Conservation (phyloP, 2,797 vertebrate genomes). For the Paratrypauchen microcephalus region DNA sequence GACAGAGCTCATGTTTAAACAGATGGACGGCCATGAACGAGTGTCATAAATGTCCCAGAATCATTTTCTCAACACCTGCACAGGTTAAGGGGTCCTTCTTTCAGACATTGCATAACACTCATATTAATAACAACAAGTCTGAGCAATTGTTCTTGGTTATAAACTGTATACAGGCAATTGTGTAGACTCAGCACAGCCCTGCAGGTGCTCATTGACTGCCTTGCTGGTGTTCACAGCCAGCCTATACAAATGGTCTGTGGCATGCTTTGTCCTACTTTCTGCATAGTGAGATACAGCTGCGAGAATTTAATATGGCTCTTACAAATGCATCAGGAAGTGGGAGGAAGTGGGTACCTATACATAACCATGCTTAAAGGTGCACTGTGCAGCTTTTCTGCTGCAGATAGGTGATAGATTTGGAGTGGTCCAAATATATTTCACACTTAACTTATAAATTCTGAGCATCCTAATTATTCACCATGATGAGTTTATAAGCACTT, state of each 20-base stretch:
- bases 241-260: constrained; percentile 45
- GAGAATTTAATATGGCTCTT: constrained; percentile 26
- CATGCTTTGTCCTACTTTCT: constrained; percentile 49
- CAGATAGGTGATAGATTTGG: too few species aligned
- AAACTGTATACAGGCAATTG: constrained; percentile 24
- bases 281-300: constrained; percentile 29
- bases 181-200: constrained; percentile 47
- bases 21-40: background rate
- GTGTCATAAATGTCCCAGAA: too few species aligned
- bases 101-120: constrained; percentile 3
- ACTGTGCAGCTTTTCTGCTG: too few species aligned
- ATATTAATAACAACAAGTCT: constrained; percentile 1
- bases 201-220: constrained; percentile 44
- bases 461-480: too few species aligned
- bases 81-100: background rate
- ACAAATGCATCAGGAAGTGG: constrained; percentile 8
- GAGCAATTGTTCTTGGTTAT: constrained; percentile 14
- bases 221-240: constrained; percentile 25
- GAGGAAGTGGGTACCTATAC: too few species aligned
- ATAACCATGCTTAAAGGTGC: too few species aligned
- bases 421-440: too few species aligned
- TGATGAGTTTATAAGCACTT: too few species aligned
- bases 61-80: too few species aligned
- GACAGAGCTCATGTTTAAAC: background rate
- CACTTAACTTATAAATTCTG: too few species aligned